These are phyloP conservation scores for Reticulitermes lucifugus DNA, from an alignment of 2,888 invertebrate genomes.

Conservation along the genomic window DNA sequence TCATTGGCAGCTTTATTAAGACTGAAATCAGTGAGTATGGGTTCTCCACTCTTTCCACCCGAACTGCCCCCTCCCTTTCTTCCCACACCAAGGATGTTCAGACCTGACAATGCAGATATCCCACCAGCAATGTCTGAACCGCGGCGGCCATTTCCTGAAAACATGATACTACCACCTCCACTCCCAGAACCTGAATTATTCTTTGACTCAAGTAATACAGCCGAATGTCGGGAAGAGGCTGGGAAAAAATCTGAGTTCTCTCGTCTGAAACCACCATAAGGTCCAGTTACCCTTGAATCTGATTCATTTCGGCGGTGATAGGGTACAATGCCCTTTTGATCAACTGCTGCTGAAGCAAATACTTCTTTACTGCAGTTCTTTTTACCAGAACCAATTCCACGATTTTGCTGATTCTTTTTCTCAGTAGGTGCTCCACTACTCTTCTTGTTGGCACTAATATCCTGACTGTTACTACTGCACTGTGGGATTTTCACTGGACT, in stretches of 20 bases:
- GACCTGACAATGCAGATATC: slow-evolving; percentile 35
- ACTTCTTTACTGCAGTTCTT: slow-evolving; percentile 52
- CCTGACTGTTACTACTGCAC: slow-evolving; percentile 31
- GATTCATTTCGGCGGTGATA: slow-evolving; percentile 79
- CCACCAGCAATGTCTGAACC: slow-evolving; percentile 56
- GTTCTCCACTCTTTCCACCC: slow-evolving; percentile 67
- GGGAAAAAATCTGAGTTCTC: slow-evolving; percentile 89
- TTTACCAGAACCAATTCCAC: slow-evolving; percentile 14
- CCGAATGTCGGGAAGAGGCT: slow-evolving; percentile 80
- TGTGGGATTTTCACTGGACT: slow-evolving; percentile 38
- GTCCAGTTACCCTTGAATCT: slow-evolving; percentile 76
- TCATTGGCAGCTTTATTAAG: slow-evolving; percentile 69
- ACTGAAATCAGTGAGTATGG: slow-evolving; percentile 77
- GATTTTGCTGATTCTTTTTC: slow-evolving; percentile 26
- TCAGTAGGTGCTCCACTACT: slow-evolving; percentile 2
- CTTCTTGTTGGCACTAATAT: slow-evolving; percentile 12
- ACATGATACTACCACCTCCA: slow-evolving; percentile 39
- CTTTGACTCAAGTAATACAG: slow-evolving; percentile 72
- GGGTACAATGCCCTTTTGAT: slow-evolving; percentile 52
- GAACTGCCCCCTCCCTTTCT: slow-evolving; percentile 63
- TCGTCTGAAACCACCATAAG: slow-evolving; percentile 81
- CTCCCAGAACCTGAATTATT: slow-evolving; percentile 53
- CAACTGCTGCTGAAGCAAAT: slow-evolving; percentile 53
- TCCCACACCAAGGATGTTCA: slow-evolving; percentile 16
- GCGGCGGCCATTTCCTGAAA: slow-evolving; percentile 54